These are phyloP conservation scores for Zosterops hypoxanthus DNA, from an alignment of 2,113 vertebrate genomes.

Conservation along the genomic window DNA sequence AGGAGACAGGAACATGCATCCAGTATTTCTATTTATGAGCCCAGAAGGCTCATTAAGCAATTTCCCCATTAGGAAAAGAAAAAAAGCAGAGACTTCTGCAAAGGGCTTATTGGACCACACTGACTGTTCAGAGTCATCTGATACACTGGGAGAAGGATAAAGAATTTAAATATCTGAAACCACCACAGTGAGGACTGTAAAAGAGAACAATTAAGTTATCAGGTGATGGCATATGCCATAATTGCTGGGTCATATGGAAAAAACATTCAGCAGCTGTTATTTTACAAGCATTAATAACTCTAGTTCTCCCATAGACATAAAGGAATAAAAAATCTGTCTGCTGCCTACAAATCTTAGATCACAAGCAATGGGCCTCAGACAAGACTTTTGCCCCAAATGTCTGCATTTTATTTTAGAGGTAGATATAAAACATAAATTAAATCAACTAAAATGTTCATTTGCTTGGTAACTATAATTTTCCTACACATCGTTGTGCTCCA, in stretches of 20 bases:
- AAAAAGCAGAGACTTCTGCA: not conserved
- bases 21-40: not conserved
- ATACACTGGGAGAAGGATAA: conserved; percentile 10
- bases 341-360: not conserved
- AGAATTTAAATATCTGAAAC: not conserved
- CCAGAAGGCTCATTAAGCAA: not conserved
- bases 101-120: not conserved
- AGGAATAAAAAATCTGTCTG: not conserved
- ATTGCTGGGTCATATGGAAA: not conserved
- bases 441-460: not conserved
- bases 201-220: not conserved
- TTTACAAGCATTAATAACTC: not conserved
- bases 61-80: not conserved
- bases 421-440: not conserved
- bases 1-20: not conserved
- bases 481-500: not conserved
- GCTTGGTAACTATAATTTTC: not conserved
- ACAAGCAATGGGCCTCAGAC: not conserved
- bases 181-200: not conserved
- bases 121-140: not conserved
- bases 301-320: not conserved
- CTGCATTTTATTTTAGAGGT: not conserved
- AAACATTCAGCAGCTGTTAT: not conserved
- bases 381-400: not conserved
- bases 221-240: not conserved